These are phyloP conservation scores for Bellardia bayeri DNA, from an alignment of 2,888 invertebrate genomes.

Conservation along the genomic window DNA sequence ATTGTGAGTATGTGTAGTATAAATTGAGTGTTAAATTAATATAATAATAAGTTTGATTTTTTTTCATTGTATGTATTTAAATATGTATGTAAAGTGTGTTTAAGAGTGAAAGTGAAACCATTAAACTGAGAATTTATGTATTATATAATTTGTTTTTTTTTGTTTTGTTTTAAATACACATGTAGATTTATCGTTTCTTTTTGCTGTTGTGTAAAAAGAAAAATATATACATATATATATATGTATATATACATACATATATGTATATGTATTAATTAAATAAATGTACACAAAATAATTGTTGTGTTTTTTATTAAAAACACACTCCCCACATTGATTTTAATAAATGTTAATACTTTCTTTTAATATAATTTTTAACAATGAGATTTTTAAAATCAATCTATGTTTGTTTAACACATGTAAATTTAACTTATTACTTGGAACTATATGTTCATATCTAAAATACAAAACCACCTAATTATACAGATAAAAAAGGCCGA, in stretches of 20 bases:
- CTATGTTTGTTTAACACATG: neutral
- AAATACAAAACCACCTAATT: no score
- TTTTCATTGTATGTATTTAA: constrained; percentile 58
- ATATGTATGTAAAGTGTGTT: constrained; percentile 65
- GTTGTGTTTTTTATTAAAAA: constrained; percentile 54
- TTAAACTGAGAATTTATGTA: constrained; percentile 79
- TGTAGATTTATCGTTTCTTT: constrained; percentile 44
- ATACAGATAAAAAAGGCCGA: no score
- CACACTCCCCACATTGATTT: constrained; percentile 56
- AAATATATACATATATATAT: neutral
- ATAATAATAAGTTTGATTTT: constrained; percentile 67
- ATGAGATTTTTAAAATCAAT: constrained; percentile 40
- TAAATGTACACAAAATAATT: constrained; percentile 45
- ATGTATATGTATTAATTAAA: constrained; percentile 31
- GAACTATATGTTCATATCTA: no score
- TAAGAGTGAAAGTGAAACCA: constrained; percentile 79
- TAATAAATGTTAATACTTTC: constrained; percentile 41
- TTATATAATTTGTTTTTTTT: constrained; percentile 52
- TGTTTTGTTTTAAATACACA: constrained; percentile 58
- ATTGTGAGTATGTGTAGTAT: constrained; percentile 28
- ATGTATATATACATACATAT: constrained; percentile 3
- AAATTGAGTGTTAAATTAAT: constrained; percentile 60
- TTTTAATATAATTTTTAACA: constrained; percentile 3
- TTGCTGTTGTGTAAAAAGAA: constrained; percentile 42
- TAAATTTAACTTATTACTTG: no score